A percentile compares a stretch with the other conserved stretches of the same genome.
Evolutionary conservation across 1,140 invertebrate species (phyloP).

Genomic region (Camponotus floridanus): DNA sequence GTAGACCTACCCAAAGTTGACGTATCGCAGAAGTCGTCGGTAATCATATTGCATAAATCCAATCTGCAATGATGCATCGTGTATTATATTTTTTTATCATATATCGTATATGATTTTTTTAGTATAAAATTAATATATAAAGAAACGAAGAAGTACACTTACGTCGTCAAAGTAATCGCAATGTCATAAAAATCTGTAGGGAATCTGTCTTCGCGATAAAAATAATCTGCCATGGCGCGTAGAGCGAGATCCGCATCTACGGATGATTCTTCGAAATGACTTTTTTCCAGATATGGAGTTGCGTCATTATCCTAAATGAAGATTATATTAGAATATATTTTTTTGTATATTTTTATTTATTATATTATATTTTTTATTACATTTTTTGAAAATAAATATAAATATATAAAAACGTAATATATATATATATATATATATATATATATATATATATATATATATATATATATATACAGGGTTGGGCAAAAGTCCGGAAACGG

Average conservation of each 20-base stretch:
- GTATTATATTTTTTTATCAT: neutral
- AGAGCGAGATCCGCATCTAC: conserved; percentile 77
- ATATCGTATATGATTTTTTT: neutral
- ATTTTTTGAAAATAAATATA: neutral
- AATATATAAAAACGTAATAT: neutral
- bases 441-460: too few relatives aligned
- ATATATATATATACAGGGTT: too few relatives aligned
- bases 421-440: neutral
- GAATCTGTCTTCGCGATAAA: conserved; percentile 73
- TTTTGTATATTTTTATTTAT: too few relatives aligned
- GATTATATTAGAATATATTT: conserved; percentile 14
- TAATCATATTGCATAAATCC: conserved; percentile 71
- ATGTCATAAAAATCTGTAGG: conserved; percentile 69
- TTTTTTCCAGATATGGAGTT: conserved; percentile 74
- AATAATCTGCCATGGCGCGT: conserved; percentile 75
- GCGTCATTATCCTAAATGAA: conserved; percentile 74
- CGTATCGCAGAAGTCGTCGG: conserved; percentile 58
- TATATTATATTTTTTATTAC: too few relatives aligned
- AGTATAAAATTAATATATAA: neutral
- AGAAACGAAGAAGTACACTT: neutral
- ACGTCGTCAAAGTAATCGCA: conserved; percentile 72
- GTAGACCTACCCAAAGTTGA: conserved; percentile 67
- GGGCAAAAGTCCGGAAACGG: too few relatives aligned
- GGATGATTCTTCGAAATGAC: conserved; percentile 46
- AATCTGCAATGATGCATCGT: conserved; percentile 45